phyloP scores from a whole-genome alignment of 2,888 invertebrate genomes.

The Periphyllus acericola region DNA sequence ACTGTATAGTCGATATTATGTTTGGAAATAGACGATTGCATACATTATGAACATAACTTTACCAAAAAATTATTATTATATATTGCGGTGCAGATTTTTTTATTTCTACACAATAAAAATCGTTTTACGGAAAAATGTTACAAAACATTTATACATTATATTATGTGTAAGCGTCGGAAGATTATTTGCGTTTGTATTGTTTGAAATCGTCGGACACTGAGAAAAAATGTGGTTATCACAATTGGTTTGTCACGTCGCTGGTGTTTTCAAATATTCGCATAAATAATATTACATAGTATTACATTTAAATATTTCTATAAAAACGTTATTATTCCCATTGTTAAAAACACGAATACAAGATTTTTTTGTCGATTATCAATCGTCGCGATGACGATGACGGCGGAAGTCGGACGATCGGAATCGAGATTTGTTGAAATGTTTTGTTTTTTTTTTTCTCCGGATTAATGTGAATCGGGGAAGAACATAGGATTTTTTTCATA shows the following conservation, averaged over 20 bases:
- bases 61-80: background rate
- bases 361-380: too few relatives aligned
- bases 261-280: background rate
- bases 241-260: background rate
- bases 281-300: background rate
- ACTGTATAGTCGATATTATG: background rate
- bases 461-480: conserved; percentile 16
- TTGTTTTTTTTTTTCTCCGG: conserved; percentile 12
- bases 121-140: background rate
- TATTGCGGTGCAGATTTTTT: background rate
- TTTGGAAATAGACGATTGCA: background rate
- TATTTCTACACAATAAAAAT: background rate
- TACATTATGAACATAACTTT: background rate
- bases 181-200: background rate
- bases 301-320: background rate
- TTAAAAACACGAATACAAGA: background rate
- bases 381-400: too few relatives aligned
- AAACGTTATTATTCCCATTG: background rate
- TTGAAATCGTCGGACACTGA: background rate
- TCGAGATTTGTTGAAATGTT: background rate
- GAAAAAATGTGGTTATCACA: background rate
- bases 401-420: too few relatives aligned
- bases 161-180: background rate
- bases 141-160: background rate
- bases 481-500: background rate